Evolutionary conservation across 2,113 vertebrate species (phyloP), one percentile per base, ranked within the genome.

Genomic region (Paraplagusia blochii): DNA sequence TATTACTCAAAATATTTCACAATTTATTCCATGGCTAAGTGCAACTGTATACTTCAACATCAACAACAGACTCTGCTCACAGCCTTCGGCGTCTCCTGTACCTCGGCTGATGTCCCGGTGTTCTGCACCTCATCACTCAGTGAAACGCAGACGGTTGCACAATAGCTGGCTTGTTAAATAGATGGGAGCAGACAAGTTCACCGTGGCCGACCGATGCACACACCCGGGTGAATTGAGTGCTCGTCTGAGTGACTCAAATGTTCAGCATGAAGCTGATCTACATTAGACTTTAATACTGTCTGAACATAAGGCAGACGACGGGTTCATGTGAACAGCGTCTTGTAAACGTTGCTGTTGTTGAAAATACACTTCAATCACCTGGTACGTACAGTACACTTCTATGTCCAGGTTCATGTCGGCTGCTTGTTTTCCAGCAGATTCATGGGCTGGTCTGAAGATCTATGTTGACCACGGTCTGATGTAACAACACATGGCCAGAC

Each of bases 131-230:
- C 29, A 39, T 58, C 55, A 68, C 55, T 65, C 72, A 44, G 63
- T 56, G 54, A 67, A 53, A 56, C 56, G 43, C 72, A 44, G 61
- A 72, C 69, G 9, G 11, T 8, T 8, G 58, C 70, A 85, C 86
- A 74, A 86, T 50, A 70, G 54, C 42, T 1, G 7, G 51, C 60
- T 60, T 88, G 79, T 86, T 71, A 53, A 35, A 44, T 55, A 57
- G 43, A 29, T 43, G 58, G 34, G 72, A 76, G 50, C 57, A 65
- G 33, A 17, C 5, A 51, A 56, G 72, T 74, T 73, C 53, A 76
- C 35, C 9, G 44, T 36, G 17, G 38, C 33, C 22, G 5, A 53
- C 40, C 39, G 18, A 62, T 29, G 10, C 38, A 62, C 5, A 81
- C 78, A 67, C 9, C n/a, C 7, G 22, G 14, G 16, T 36, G 40